A percentile compares a stretch with the other conserved stretches of the same genome.
phyloP scores from a whole-genome alignment of 1,140 invertebrate species.

The Dendroctonus ponderosae region DNA sequence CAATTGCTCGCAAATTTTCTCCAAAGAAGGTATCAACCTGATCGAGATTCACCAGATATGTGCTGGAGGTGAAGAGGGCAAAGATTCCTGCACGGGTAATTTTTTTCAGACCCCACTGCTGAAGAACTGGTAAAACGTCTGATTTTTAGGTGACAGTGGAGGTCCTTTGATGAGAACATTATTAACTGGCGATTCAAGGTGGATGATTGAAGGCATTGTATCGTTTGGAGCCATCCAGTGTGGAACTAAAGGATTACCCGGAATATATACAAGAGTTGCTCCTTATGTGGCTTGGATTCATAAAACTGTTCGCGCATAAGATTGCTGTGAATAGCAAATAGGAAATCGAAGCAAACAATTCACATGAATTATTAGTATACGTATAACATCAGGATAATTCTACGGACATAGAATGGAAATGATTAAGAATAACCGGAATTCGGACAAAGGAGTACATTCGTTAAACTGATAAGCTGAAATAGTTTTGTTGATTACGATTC shows the following conservation, averaged over 20 bases:
- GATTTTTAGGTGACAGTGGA: slow-evolving; percentile 56
- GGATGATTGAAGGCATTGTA: slow-evolving; percentile 56
- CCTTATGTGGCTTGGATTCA: slow-evolving; percentile 59
- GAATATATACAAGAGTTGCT: slow-evolving; percentile 59
- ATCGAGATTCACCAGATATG: neutral
- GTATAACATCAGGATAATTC: too few species aligned
- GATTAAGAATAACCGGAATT: too few species aligned
- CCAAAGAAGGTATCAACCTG: neutral
- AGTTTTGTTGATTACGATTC: too few species aligned
- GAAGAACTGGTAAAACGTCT: too few species aligned
- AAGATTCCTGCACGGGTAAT: neutral
- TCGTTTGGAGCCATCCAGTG: slow-evolving; percentile 59
- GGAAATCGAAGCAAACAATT: too few species aligned
- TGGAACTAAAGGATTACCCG: slow-evolving; percentile 57
- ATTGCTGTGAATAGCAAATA: too few species aligned
- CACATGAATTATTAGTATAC: too few species aligned
- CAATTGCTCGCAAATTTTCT: neutral
- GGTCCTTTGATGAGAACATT: slow-evolving; percentile 55
- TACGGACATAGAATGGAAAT: too few species aligned
- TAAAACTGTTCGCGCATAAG: slow-evolving; percentile 41
- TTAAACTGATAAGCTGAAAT: too few species aligned
- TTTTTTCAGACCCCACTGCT: neutral
- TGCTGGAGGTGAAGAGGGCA: too few species aligned
- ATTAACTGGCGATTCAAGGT: slow-evolving; percentile 45
- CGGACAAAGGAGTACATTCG: too few species aligned